Conservation (phyloP, 2,888 invertebrate species). For the Tiphia femorata region DNA sequence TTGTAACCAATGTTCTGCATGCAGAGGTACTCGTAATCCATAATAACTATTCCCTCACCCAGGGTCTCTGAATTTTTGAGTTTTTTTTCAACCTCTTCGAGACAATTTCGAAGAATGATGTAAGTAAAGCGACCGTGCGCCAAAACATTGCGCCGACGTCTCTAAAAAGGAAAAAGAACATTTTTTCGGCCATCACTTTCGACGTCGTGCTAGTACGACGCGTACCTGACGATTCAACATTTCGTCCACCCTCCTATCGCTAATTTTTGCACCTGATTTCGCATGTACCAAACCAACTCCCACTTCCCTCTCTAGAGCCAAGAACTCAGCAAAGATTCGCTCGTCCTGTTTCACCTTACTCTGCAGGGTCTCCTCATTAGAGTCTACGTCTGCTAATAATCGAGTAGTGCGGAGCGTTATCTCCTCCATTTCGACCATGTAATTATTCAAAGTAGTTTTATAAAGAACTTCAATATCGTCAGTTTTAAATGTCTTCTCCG, state of each 20-base stretch:
- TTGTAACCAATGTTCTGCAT: constrained; percentile 33
- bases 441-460: constrained; percentile 30
- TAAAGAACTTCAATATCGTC: constrained; percentile 38
- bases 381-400: constrained; percentile 26
- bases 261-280: constrained; percentile 42
- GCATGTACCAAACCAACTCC: constrained; percentile 43
- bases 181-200: background rate
- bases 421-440: constrained; percentile 42
- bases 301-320: constrained; percentile 33
- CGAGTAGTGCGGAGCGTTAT: no score
- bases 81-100: constrained; percentile 32
- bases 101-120: constrained; percentile 33
- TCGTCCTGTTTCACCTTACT: constrained; percentile 31
- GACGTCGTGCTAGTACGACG: no score
- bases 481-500: no score
- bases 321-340: constrained; percentile 24
- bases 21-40: constrained; percentile 48
- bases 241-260: constrained; percentile 37
- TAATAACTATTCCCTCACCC: constrained; percentile 49
- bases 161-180: constrained; percentile 29
- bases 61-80: constrained; percentile 40
- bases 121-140: constrained; percentile 39
- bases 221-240: constrained; percentile 48
- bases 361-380: constrained; percentile 22
- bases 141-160: constrained; percentile 34